These are phyloP conservation scores for Gerris lacustris DNA, from an alignment of 2,888 invertebrate species.

Conservation along the genomic window DNA sequence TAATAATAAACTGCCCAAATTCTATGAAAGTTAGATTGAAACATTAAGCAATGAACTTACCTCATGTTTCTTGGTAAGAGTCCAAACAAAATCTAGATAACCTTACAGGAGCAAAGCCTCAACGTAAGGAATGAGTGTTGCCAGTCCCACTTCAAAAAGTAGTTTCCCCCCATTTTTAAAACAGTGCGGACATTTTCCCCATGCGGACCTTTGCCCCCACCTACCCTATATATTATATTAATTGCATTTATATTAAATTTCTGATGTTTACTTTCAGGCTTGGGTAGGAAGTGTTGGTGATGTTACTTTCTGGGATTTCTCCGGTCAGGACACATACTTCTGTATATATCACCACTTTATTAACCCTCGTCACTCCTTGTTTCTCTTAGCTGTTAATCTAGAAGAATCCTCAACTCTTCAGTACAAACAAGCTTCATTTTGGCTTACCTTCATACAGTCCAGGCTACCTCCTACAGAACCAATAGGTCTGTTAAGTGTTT, in stretches of 20 bases:
- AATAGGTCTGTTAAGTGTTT: conserved; percentile 40
- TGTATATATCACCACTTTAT: conserved; percentile 61
- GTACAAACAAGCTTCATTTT: conserved; percentile 55
- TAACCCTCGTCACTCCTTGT: conserved; percentile 38
- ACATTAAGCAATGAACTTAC: too few species aligned
- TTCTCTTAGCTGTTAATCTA: conserved; percentile 54
- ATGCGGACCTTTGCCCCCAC: too few species aligned
- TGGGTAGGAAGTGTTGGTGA: conserved; percentile 48
- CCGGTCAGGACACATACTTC: conserved; percentile 60
- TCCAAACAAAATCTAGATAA: too few species aligned
- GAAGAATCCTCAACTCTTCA: conserved; percentile 54
- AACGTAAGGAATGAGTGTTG: too few species aligned
- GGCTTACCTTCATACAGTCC: conserved; percentile 60
- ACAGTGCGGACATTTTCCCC: too few species aligned
- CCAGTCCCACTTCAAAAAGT: too few species aligned
- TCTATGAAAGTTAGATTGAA: too few species aligned
- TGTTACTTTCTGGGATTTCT: conserved; percentile 59
- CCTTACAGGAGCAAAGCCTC: too few species aligned
- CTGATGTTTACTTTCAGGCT: conserved; percentile 35
- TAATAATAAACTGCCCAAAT: too few species aligned
- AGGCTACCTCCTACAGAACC: conserved; percentile 48
- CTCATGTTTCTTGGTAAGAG: too few species aligned
- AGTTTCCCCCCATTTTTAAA: too few species aligned
- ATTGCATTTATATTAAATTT: background rate
- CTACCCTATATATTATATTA: background rate